Evolutionary conservation across 2,888 invertebrate species (phyloP).

Genomic region (Autographa pulchrina): DNA sequence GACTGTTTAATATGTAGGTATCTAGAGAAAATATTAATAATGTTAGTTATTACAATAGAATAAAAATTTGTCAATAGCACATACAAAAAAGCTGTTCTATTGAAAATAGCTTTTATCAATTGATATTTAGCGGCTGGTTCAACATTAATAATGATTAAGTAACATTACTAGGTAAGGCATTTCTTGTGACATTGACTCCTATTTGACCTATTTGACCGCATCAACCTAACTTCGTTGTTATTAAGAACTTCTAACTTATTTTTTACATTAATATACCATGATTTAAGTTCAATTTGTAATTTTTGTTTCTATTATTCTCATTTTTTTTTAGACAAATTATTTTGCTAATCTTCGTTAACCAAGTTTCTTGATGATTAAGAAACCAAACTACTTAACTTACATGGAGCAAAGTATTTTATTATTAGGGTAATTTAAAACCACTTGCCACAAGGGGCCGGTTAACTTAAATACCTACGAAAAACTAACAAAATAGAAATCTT

Average conservation of each 20-base stretch:
- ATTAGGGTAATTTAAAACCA: no score
- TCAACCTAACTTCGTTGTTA: slow-evolving; percentile 4
- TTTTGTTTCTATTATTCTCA: no score
- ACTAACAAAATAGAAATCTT: neutral
- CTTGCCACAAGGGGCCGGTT: neutral
- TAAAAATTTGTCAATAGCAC: neutral
- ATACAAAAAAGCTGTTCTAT: no score
- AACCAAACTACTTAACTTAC: neutral
- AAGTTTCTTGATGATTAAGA: neutral
- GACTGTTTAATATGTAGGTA: slow-evolving; percentile 13
- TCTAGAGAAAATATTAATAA: neutral
- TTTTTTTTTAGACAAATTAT: no score
- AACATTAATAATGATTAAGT: neutral
- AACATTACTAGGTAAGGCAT: neutral
- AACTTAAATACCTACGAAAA: neutral
- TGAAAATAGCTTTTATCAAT: no score
- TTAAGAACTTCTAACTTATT: neutral
- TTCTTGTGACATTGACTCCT: slow-evolving; percentile 19
- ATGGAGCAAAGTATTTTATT: no score
- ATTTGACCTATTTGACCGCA: slow-evolving; percentile 42
- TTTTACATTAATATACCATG: no score
- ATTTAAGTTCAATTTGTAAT: no score
- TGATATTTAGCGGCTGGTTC: neutral
- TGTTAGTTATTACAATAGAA: neutral
- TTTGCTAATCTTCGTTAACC: neutral